Conservation (phyloP, 2,888 invertebrate species). For the Drosophila pegasa region DNA sequence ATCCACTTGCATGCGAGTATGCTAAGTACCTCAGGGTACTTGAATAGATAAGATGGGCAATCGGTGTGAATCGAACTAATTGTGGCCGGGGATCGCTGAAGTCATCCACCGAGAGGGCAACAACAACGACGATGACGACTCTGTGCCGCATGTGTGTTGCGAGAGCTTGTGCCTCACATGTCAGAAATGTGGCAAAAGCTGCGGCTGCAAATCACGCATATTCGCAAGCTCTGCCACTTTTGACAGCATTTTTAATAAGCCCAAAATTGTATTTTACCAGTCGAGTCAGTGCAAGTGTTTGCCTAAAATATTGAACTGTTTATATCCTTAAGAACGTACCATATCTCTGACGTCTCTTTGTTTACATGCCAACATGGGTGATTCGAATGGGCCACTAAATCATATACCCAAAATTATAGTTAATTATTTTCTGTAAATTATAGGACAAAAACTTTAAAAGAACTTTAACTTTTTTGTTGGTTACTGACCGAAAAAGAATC, state of each 20-base stretch:
- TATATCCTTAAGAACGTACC: neutral
- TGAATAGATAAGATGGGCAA: conserved; percentile 31
- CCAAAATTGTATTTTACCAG: conserved; percentile 5
- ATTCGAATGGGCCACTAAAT: no score
- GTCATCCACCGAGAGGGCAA: conserved; percentile 6
- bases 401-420: no score
- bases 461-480: no score
- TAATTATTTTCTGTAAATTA: no score
- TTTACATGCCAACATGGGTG: no score
- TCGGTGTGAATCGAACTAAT: conserved; percentile 39
- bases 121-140: neutral
- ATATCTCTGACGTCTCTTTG: no score
- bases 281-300: neutral
- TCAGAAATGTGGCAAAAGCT: conserved; percentile 43
- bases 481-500: no score
- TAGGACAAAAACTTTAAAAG: no score
- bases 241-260: conserved; percentile 38
- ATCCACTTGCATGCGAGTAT: neutral
- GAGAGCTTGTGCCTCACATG: conserved; percentile 51
- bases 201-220: conserved; percentile 15
- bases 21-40: neutral
- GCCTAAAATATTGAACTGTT: neutral
- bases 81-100: conserved; percentile 23
- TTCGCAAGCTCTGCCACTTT: neutral
- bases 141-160: neutral